Percentiles rank a stretch among this genome's conserved stretches.
Conservation (phyloP, 2,113 vertebrate genomes). For the Gymnogyps californianus region DNA sequence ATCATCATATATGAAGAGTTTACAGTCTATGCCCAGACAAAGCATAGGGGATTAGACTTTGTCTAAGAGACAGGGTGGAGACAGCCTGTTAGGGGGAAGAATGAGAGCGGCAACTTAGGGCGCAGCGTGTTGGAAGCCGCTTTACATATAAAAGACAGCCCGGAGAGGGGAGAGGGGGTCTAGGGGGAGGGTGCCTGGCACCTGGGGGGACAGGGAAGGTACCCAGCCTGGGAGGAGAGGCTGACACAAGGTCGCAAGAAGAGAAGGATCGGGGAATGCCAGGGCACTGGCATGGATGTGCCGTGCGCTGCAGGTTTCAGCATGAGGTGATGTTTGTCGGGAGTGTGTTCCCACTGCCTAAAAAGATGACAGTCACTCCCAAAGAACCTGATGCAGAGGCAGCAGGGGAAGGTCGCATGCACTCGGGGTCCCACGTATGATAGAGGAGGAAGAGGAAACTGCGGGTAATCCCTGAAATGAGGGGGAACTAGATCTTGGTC, state of each 20-base stretch:
- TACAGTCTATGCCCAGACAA: background rate
- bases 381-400: background rate
- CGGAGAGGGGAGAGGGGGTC: background rate
- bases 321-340: rapidly evolving
- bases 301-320: background rate
- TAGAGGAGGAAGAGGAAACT: background rate
- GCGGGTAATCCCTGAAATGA: rapidly evolving
- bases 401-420: rapidly evolving
- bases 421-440: rapidly evolving
- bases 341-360: background rate
- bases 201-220: background rate
- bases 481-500: background rate
- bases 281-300: too few species aligned
- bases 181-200: background rate
- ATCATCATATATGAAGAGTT: background rate
- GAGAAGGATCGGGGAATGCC: background rate
- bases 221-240: background rate
- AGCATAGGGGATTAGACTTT: background rate
- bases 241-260: rapidly evolving
- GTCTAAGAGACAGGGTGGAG: background rate
- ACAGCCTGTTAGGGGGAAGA: background rate
- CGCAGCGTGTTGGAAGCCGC: background rate
- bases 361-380: background rate
- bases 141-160: background rate
- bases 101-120: background rate